Conservation (phyloP, 2,888 invertebrate species). For the Chaitophorus viminalis region DNA sequence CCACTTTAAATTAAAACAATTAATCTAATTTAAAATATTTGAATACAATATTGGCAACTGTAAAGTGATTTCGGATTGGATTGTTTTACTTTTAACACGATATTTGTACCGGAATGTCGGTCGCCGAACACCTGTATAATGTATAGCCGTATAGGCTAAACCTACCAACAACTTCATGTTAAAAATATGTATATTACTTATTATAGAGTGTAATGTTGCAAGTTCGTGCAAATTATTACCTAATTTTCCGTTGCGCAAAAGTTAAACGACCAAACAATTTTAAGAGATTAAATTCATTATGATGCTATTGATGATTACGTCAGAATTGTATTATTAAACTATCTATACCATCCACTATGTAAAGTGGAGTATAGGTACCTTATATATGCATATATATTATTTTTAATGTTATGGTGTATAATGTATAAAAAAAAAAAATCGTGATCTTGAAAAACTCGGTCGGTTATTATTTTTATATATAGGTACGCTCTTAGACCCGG, state of each 20-base stretch:
- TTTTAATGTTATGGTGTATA: neutral
- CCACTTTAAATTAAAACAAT: too few relatives aligned
- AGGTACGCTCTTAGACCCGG: constrained; percentile 20
- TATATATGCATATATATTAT: neutral
- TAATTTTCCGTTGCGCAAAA: neutral
- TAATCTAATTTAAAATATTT: too few relatives aligned
- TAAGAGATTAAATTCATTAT: neutral
- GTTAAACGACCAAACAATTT: neutral
- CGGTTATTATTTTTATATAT: neutral
- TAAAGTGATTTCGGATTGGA: too few relatives aligned
- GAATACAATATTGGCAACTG: too few relatives aligned
- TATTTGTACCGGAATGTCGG: too few relatives aligned
- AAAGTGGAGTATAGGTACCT: neutral
- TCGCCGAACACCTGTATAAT: too few relatives aligned
- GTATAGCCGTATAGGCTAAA: too few relatives aligned
- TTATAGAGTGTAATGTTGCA: neutral
- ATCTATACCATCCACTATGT: too few relatives aligned
- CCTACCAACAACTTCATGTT: too few relatives aligned
- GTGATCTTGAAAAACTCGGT: constrained; percentile 38
- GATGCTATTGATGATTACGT: neutral
- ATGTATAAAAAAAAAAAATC: neutral
- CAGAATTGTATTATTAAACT: neutral
- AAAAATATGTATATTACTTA: too few relatives aligned
- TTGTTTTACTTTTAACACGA: too few relatives aligned
- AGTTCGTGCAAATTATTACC: neutral